Evolutionary conservation across 64 coral and sea anemone genomes (phyloP).

Genomic region (Dendrophyllia cribrosa): DNA sequence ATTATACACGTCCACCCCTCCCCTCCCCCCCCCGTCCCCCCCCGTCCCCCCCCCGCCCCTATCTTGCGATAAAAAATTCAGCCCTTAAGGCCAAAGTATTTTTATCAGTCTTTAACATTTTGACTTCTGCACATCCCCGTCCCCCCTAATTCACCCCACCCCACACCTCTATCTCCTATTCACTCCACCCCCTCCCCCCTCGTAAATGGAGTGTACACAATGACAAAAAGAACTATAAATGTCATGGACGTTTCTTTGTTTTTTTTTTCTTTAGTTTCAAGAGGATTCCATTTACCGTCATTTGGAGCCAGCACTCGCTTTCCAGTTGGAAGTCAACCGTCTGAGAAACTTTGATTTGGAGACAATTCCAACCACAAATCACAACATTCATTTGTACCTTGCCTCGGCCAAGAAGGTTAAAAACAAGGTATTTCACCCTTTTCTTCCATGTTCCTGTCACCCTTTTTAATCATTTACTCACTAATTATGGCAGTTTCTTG

Average conservation of each 20-base stretch:
- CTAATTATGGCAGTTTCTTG: no score
- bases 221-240: background rate
- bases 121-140: no score
- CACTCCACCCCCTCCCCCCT: no score
- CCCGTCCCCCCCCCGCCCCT: no score
- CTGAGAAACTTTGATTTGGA: constrained; percentile 95
- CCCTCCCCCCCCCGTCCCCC: no score
- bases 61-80: no score
- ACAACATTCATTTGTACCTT: constrained; percentile 94
- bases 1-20: background rate
- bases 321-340: constrained; percentile 91
- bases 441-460: background rate
- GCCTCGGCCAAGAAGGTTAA: constrained; percentile 93
- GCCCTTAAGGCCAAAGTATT: no score
- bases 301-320: constrained; percentile 97
- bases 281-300: constrained; percentile 98
- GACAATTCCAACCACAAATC: constrained; percentile 86
- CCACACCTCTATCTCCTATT: no score
- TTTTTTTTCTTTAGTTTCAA: constrained; percentile 69
- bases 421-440: background rate
- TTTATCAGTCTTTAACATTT: no score
- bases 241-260: background rate
- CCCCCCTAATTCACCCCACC: no score
- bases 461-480: no score
- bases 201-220: no score